phyloP scores from a whole-genome alignment of 1,140 invertebrate species.

The Sweltsa coloradensis region DNA sequence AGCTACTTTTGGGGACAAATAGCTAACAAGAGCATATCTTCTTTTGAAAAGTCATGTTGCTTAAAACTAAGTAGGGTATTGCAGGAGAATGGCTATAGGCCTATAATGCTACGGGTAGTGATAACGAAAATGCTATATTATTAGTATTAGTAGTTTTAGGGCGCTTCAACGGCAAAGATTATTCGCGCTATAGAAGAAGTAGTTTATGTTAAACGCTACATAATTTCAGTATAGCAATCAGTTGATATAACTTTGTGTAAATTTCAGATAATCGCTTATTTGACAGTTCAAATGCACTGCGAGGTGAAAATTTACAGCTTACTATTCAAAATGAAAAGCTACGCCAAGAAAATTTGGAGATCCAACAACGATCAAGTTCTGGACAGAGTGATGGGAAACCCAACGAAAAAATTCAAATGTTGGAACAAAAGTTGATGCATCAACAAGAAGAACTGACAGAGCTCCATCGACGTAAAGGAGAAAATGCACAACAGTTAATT shows the following conservation, averaged over 20 bases:
- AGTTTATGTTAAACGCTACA: not conserved
- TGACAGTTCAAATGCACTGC: constrained; percentile 63
- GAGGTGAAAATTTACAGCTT: constrained; percentile 70
- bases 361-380: constrained; percentile 22
- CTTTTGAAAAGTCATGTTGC: too few relatives aligned
- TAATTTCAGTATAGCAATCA: not conserved
- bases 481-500: constrained; percentile 87
- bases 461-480: constrained; percentile 74
- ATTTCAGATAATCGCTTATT: constrained; percentile 76
- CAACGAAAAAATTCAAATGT: constrained; percentile 39
- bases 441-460: constrained; percentile 89
- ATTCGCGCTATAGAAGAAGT: not conserved
- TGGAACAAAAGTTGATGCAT: constrained; percentile 73
- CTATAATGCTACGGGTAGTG: not conserved
- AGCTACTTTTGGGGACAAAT: too few relatives aligned
- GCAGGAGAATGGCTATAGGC: too few relatives aligned
- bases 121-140: not conserved
- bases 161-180: not conserved
- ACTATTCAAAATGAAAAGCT: constrained; percentile 74
- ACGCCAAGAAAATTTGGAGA: constrained; percentile 39
- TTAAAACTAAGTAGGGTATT: too few relatives aligned
- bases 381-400: constrained; percentile 24
- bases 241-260: not conserved
- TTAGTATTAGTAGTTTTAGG: not conserved
- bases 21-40: too few relatives aligned